Evolutionary conservation across 2,797 vertebrate species (phyloP).

Genomic region (Eidolon dupreanum): DNA sequence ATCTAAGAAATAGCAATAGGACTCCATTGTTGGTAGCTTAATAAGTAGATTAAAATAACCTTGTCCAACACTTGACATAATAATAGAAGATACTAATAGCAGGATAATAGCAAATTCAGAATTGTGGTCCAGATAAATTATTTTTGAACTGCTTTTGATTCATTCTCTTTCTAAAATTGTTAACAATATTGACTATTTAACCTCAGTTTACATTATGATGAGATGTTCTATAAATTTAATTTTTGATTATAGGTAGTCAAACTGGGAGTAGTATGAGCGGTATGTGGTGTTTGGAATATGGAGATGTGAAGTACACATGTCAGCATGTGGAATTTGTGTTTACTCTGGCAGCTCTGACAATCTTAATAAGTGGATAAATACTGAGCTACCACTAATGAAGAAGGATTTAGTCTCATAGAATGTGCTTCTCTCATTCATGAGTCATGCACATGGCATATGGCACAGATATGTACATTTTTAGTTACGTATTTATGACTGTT

Average conservation of each 20-base stretch:
- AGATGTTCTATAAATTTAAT: background rate
- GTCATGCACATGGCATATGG: background rate
- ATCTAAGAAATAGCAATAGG: constrained; percentile 28
- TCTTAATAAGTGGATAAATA: constrained; percentile 14
- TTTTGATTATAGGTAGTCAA: background rate
- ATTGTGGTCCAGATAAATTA: background rate
- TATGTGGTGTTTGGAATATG: background rate
- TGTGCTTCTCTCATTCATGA: background rate
- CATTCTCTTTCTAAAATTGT: constrained; percentile 44
- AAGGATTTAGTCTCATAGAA: background rate
- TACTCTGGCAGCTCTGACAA: background rate
- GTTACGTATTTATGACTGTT: background rate
- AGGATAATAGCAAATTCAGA: constrained; percentile 1
- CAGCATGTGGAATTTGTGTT: background rate
- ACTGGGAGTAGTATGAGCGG: background rate
- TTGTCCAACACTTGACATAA: background rate
- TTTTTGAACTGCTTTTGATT: constrained; percentile 45
- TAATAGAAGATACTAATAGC: background rate
- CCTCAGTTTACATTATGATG: background rate
- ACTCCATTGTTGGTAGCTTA: background rate
- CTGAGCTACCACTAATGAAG: background rate
- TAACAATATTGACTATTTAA: constrained; percentile 19
- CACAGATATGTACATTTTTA: background rate
- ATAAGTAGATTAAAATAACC: background rate
- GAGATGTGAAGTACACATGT: background rate